Base-by-base conservation (phyloP, 2,113 vertebrate genomes). In the Planiliza haematocheilus region DNA sequence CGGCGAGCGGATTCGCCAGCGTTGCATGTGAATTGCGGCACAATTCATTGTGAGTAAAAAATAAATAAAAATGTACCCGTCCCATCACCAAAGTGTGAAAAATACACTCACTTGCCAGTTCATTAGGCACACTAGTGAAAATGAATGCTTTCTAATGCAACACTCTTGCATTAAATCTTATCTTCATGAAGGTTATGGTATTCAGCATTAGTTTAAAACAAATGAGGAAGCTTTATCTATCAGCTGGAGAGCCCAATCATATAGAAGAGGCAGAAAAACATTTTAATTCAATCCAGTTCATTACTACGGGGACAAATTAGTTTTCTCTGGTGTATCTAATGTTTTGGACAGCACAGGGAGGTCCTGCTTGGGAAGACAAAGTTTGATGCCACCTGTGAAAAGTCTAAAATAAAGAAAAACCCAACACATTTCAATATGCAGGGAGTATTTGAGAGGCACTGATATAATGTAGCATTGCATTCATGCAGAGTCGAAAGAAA, bases 21-120 rank as follows among this genome's bases (percentile, higher is more conserved):
- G 16, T 36, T 38, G 62, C 36, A 50, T 58, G 43, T 67, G n/a
- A n/a, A n/a, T n/a, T 30, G 46, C n/a, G 41, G 20, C 11, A 39
- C 17, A 21, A 72, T 43, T 37, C 34, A 34, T 68, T 49, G 52
- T 20, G 10, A 24, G 56, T 30, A 30, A 30, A 30, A n/a, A 30
- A 30, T 30, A 5, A 30, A 30, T 30, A 41, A 72, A 8, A 17
- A 24, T 48, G 69, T 20, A 70, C 41, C 12, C 41, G 41, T 42
- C 59, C 11, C 43, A 36, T 37, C 52, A 60, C 13, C 50, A 60
- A 67, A 18, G n/a, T 57, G 16, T 36, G 41, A 71, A 21, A 36
- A 46, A 55, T 21, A 38, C n/a, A 45, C 17, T 24, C 24, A 5
- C 24, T 30, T 30, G 24, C 24, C 24, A 30, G 24, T 30, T 30